Percentiles rank a stretch among this genome's conserved stretches.
These are phyloP conservation scores for Agrypnia vestita DNA, from an alignment of 1,140 invertebrate species.

Conservation along the genomic window DNA sequence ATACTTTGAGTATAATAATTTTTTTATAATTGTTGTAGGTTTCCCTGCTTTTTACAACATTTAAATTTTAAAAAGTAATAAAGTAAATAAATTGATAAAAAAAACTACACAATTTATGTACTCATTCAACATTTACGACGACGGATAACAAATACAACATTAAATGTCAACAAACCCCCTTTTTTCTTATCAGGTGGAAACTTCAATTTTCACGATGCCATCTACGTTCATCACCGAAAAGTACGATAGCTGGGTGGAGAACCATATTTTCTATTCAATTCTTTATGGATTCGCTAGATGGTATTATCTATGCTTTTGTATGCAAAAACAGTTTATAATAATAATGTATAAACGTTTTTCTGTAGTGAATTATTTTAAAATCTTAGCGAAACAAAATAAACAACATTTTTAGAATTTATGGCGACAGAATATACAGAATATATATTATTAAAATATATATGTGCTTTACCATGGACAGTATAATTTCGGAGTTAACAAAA, in stretches of 20 bases:
- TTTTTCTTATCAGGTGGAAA: background rate
- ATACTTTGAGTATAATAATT: background rate
- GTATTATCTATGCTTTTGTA: slow-evolving; percentile 39
- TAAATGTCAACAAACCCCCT: slow-evolving; percentile 5
- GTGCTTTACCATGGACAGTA: slow-evolving; percentile 6
- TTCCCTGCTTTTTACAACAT: too few species aligned
- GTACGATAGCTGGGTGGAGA: slow-evolving; percentile 16
- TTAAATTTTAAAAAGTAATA: too few species aligned
- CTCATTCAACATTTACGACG: too few species aligned
- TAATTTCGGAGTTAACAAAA: slow-evolving; percentile 49
- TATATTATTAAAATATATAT: background rate
- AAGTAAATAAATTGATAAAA: too few species aligned
- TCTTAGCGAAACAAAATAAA: slow-evolving; percentile 15
- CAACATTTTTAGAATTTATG: too few species aligned
- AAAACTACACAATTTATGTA: too few species aligned
- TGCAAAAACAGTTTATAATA: background rate
- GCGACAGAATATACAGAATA: background rate
- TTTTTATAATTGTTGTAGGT: too few species aligned
- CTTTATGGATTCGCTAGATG: slow-evolving; percentile 43
- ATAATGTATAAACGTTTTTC: background rate
- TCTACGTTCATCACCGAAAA: background rate
- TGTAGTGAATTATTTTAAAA: slow-evolving; percentile 2
- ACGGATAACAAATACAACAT: background rate
- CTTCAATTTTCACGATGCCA: slow-evolving; percentile 17
- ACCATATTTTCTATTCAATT: slow-evolving; percentile 15